Evolutionary conservation across 92 coral and sea anemone species (phyloP), one percentile per base, ranked within the genome.

Genomic region (Siderastrea radians): DNA sequence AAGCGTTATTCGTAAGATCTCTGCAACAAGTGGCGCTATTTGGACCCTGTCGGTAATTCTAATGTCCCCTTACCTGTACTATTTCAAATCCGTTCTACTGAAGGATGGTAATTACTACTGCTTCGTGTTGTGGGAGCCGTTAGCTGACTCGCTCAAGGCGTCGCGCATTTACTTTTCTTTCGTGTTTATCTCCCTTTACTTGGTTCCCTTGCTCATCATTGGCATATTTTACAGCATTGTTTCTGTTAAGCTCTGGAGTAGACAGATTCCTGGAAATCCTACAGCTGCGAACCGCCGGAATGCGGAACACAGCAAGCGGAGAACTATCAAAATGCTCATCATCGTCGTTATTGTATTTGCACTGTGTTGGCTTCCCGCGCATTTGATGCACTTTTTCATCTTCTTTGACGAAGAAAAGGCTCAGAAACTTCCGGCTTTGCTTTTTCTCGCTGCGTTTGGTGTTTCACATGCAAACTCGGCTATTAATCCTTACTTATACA

Each of bases 231-330:
- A 94, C 83, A 63, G 89, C 57, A 65, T 90, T 8, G 73, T 94
- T 50, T 92, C 93, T n/a, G 77, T 92, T 43, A 94, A 94, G 71
- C 93, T 94, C 48, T 94, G 97, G 97, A 78, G 79, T 57, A 85
- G 97, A 4, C 90, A 88, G 75, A 86, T 89, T 63, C 97, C 97
- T 11, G 97, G 97, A 19, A 94, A 94, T 48, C 97, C 97, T 0
- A 85, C 93, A 7, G 85, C 81, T 43, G 71, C 72, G 9, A 89
- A 89, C 73, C 86, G 87, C 49, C 72, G 92, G 47, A 74, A 88
- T 16, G 93, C 95, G 3, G 88, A 92, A 53, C 38, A 49, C 49
- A 89, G 85, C 80, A 94, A 94, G 74, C 64, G 88, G 60, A 70
- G 95, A n/a, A 86, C 95, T 3, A 74, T 94, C 82, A 94, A 92